Percentiles rank a stretch among this genome's conserved stretches.
Evolutionary conservation across 2,797 vertebrate genomes (phyloP).

Genomic region (Silurus aristotelis): DNA sequence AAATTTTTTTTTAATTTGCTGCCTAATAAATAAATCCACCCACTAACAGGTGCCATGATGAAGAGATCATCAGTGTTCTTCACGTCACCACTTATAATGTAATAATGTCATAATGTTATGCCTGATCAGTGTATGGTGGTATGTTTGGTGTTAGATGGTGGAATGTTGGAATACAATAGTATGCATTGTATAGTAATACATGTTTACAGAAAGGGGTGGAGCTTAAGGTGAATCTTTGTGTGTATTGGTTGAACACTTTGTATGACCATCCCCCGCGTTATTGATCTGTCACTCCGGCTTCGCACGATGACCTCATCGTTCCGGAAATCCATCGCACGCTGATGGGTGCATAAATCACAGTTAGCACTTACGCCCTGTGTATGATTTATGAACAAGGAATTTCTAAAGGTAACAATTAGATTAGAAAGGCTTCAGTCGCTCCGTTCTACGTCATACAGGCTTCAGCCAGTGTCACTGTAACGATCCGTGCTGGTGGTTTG

Average conservation of each 20-base stretch:
- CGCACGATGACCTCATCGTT: constrained; percentile 66
- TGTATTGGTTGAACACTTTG: constrained; percentile 60
- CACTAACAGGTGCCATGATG: no score
- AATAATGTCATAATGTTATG: no score
- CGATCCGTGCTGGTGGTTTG: background rate
- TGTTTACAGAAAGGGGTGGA: background rate
- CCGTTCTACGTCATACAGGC: background rate
- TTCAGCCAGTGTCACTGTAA: background rate
- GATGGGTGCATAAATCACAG: constrained; percentile 38
- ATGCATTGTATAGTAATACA: no score
- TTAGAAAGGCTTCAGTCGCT: no score
- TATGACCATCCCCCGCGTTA: constrained; percentile 37
- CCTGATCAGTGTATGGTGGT: no score
- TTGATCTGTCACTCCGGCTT: constrained; percentile 52
- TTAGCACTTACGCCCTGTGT: background rate
- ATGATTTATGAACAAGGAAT: background rate
- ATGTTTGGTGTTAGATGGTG: no score
- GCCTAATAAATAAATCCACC: no score
- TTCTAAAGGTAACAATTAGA: background rate
- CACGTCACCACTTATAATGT: no score
- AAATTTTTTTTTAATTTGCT: no score
- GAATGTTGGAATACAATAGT: no score
- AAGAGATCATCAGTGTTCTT: no score
- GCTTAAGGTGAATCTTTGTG: constrained; percentile 20
- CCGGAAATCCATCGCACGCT: constrained; percentile 31